phyloP scores from a whole-genome alignment of 2,113 vertebrate species.

The Trogon surrucura region DNA sequence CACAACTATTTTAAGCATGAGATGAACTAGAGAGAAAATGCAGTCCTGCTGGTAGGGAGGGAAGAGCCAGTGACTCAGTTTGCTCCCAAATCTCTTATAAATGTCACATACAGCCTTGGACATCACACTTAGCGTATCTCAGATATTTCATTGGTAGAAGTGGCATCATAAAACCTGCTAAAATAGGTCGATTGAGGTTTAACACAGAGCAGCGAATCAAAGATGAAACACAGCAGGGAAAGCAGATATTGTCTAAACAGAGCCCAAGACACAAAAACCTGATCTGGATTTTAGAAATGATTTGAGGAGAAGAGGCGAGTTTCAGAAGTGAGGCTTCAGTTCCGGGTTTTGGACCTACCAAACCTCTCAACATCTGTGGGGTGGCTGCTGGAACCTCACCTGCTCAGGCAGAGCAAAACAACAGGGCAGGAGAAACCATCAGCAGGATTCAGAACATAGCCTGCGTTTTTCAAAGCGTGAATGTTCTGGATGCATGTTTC shows the following conservation, averaged over 20 bases:
- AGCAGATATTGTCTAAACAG: background rate
- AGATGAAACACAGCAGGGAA: background rate
- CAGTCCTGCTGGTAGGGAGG: background rate
- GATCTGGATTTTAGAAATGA: background rate
- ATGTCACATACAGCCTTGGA: background rate
- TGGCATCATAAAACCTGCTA: background rate
- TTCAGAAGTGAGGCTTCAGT: background rate
- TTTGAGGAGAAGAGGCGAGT: background rate
- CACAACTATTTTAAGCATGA: background rate
- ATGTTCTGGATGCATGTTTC: background rate
- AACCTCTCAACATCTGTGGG: background rate
- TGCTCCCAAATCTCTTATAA: background rate
- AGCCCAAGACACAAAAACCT: background rate
- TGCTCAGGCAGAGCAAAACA: rapidly evolving
- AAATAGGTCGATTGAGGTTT: background rate
- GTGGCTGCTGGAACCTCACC: background rate
- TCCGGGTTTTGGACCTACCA: background rate
- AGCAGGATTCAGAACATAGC: background rate
- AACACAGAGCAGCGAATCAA: background rate
- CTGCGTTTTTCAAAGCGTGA: background rate
- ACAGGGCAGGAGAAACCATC: background rate
- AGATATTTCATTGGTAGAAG: background rate
- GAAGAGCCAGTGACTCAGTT: background rate
- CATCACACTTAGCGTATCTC: background rate
- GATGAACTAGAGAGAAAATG: background rate